These are phyloP conservation scores for Aricia artaxerxes DNA, from an alignment of 2,888 invertebrate species.

Conservation along the genomic window DNA sequence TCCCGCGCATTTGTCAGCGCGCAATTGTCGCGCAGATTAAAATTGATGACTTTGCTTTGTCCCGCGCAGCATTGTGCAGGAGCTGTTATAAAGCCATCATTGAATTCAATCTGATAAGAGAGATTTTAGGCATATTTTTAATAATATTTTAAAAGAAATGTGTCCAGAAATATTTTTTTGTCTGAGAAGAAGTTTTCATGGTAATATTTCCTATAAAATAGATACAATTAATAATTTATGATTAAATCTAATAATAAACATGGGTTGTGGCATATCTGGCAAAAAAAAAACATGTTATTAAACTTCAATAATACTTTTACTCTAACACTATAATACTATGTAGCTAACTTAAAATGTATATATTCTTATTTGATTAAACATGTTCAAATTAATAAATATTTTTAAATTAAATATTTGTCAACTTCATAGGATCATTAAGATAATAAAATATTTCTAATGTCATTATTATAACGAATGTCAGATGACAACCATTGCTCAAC, in stretches of 20 bases:
- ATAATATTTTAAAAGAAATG: not conserved
- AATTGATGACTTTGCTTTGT: conserved; percentile 79
- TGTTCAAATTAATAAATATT: too few species aligned
- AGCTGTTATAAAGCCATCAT: conserved; percentile 57
- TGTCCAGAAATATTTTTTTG: not conserved
- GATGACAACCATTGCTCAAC: conserved; percentile 27
- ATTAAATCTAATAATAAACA: too few species aligned
- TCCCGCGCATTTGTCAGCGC: conserved; percentile 77
- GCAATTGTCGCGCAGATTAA: conserved; percentile 79
- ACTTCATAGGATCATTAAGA: not conserved
- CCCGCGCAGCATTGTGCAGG: conserved; percentile 60
- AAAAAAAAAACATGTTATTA: too few species aligned
- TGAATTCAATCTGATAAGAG: conserved; percentile 47
- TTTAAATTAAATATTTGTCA: not conserved
- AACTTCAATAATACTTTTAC: too few species aligned
- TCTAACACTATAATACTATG: too few species aligned
- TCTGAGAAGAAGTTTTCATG: too few species aligned
- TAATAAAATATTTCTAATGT: not conserved
- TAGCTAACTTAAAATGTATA: too few species aligned
- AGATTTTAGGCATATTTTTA: conserved; percentile 22
- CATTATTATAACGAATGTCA: conserved; percentile 6
- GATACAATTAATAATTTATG: too few species aligned
- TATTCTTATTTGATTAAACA: not conserved
- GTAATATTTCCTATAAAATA: too few species aligned
- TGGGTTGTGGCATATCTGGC: too few species aligned